Evolutionary conservation across 2,888 invertebrate species (phyloP).

Genomic region (Acanthosepion lycidas): DNA sequence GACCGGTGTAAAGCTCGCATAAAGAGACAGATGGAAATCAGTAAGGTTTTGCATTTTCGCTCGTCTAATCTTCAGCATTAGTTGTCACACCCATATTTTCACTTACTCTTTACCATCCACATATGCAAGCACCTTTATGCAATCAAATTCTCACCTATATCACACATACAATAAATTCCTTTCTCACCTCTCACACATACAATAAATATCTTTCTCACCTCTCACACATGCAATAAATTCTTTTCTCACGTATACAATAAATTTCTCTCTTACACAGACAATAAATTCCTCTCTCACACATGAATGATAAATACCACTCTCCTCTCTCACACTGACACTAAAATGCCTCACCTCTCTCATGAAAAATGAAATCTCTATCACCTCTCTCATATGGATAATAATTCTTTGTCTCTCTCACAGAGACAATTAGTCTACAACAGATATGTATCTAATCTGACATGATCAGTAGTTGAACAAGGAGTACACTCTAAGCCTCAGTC

Average conservation of each 20-base stretch:
- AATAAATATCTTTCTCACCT: too few relatives aligned
- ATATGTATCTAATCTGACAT: too few relatives aligned
- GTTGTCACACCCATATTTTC: neutral
- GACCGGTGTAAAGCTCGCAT: slow-evolving; percentile 74
- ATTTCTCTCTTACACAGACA: neutral
- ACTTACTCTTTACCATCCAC: neutral
- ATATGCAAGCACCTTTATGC: too few relatives aligned
- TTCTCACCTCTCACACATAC: too few relatives aligned
- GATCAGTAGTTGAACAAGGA: too few relatives aligned
- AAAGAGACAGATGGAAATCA: slow-evolving; percentile 75
- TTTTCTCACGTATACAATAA: neutral
- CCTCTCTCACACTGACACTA: too few relatives aligned
- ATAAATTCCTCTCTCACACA: neutral
- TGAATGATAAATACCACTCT: neutral
- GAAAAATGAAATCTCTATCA: neutral
- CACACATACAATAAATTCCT: too few relatives aligned
- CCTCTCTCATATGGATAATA: too few relatives aligned
- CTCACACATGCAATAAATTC: neutral
- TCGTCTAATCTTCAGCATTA: slow-evolving; percentile 33
- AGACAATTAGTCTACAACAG: too few relatives aligned
- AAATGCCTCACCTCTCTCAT: neutral
- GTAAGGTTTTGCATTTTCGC: slow-evolving; percentile 63
- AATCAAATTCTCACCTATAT: too few relatives aligned
- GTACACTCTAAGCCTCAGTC: too few relatives aligned
- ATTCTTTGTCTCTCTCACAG: too few relatives aligned